Evolutionary conservation across 2,888 invertebrate genomes (phyloP).

Genomic region (Zeuzera pyrina): DNA sequence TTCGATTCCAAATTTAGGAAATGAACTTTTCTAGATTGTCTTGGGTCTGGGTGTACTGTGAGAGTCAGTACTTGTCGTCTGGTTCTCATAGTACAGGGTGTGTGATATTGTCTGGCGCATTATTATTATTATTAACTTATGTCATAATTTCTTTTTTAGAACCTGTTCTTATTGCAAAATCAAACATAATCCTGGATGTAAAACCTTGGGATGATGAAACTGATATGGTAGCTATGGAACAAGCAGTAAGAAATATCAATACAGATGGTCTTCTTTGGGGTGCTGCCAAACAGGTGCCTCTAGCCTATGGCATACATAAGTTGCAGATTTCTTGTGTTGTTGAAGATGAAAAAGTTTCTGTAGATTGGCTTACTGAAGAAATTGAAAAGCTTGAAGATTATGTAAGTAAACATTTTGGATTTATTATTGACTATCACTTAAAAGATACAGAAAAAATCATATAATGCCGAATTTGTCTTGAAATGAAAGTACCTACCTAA

Average conservation of each 20-base stretch:
- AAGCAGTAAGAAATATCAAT: constrained; percentile 80
- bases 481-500: constrained; percentile 2
- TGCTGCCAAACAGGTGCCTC: constrained; percentile 89
- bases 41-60: no score
- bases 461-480: background rate
- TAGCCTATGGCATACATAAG: constrained; percentile 94
- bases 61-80: no score
- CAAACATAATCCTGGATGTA: constrained; percentile 93
- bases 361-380: constrained; percentile 89
- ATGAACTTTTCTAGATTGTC: no score
- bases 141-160: constrained; percentile 60
- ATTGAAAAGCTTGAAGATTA: constrained; percentile 88
- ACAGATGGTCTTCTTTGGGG: constrained; percentile 96
- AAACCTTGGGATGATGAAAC: constrained; percentile 97
- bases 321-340: constrained; percentile 93
- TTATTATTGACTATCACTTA: no score
- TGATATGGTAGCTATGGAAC: constrained; percentile 90
- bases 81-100: no score
- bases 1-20: no score
- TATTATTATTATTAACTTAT: background rate
- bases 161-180: constrained; percentile 92
- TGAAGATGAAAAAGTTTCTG: constrained; percentile 96
- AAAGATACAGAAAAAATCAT: background rate
- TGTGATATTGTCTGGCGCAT: no score
- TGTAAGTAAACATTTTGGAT: constrained; percentile 59